Base-by-base conservation (phyloP, 2,797 vertebrate genomes). In the Etheostoma perlongum region DNA sequence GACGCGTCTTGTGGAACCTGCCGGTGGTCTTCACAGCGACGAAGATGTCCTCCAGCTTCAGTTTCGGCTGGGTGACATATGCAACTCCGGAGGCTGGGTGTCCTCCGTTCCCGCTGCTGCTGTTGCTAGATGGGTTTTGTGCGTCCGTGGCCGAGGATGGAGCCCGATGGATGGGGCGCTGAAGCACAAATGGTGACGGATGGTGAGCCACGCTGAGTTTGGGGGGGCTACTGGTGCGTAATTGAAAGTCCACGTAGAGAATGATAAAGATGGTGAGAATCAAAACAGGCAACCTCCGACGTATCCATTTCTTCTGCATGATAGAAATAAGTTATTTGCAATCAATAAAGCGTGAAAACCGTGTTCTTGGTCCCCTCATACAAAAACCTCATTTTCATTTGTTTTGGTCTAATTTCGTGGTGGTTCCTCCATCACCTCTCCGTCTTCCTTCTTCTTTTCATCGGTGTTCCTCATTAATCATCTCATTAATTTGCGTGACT, bases 11-110 rank as follows among this genome's bases (percentile, higher is more conserved):
- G 84, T 98, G 97, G 91, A 98, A 98, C 73, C 88, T 95, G 13
- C 91, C 90, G 36, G 97, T 99, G 47, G 96, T 98, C 89, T 97
- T 99, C 78, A 99, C 94, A 0, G 96, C 96, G 48, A 99, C 93
- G 88, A 96, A 99, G 72, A 98, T 36, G 21, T 99, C 96, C 25
- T 78, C 85, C 40, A 95, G 89, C 1, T 73, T 76, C 49, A 94
- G 75, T 0, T 21, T 21, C 0, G 36, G 16, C 66, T 5, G 67
- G 2, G 60, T 48, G n/a, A 13, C 79, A 11, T 15, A 46, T 25
- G 21, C 15, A 0, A 3, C 23, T 18, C 30, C 40, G 5, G 54
- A 0, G 16, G 9, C 47, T 9, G 14, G 2, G 16, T 10, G 49
- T 6, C 49, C 64, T 2, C 21, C 4, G 16, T 9, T 10, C 5